A percentile compares a stretch with the other conserved stretches of the same genome.
Evolutionary conservation across 2,888 invertebrate species (phyloP).

Genomic region (Hybos culiciformis): DNA sequence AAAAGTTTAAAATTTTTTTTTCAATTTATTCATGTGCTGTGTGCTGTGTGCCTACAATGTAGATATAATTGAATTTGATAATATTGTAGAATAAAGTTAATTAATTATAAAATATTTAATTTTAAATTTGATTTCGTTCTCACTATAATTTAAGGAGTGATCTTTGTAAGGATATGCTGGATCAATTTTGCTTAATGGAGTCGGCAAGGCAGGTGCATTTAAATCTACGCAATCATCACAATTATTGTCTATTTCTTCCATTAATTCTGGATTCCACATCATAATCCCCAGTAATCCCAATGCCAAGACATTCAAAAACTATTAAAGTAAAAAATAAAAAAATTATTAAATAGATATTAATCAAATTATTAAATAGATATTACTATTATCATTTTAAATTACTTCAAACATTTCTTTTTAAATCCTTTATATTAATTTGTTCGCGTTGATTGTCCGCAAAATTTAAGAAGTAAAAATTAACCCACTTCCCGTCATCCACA

Average conservation of each 20-base stretch:
- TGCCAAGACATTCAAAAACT: slow-evolving; percentile 65
- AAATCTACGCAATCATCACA: slow-evolving; percentile 34
- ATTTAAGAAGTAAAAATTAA: no score
- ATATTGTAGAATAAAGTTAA: background rate
- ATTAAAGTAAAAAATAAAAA: slow-evolving; percentile 19
- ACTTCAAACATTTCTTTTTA: no score
- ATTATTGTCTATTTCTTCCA: slow-evolving; percentile 43
- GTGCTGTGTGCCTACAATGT: no score
- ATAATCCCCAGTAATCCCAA: slow-evolving; percentile 60
- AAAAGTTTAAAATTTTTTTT: no score
- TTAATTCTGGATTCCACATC: slow-evolving; percentile 56
- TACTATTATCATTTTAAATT: no score
- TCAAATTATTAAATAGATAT: slow-evolving; percentile 9
- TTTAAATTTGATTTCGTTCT: slow-evolving; percentile 26
- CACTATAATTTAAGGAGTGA: slow-evolving; percentile 52
- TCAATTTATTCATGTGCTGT: no score
- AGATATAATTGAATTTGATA: no score
- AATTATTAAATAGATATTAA: slow-evolving; percentile 2
- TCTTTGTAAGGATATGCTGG: slow-evolving; percentile 43
- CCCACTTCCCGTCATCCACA: no score
- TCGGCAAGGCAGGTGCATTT: slow-evolving; percentile 46
- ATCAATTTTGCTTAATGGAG: slow-evolving; percentile 58
- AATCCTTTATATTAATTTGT: no score
- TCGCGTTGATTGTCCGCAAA: no score
- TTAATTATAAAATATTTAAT: background rate